phyloP scores from a whole-genome alignment of 1,140 invertebrate species.

The Eupeodes corollae region DNA sequence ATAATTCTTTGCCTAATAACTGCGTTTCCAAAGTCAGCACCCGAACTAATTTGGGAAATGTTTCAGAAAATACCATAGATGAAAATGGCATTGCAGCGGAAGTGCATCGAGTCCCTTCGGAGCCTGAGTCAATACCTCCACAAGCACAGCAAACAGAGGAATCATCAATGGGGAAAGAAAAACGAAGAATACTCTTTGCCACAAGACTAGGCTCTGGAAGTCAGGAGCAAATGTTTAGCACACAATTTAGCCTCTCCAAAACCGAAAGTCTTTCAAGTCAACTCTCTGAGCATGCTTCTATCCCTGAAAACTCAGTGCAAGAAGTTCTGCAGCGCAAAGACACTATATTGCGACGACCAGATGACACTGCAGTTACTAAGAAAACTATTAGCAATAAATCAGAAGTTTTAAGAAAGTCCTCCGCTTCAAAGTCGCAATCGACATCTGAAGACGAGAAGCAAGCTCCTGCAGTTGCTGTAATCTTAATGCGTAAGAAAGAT shows the following conservation, averaged over 20 bases:
- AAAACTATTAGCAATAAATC: background rate
- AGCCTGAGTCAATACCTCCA: slow-evolving; percentile 18
- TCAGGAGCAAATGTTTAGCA: slow-evolving; percentile 39
- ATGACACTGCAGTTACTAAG: slow-evolving; percentile 2
- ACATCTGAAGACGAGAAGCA: slow-evolving; percentile 26
- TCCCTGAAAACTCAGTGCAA: slow-evolving; percentile 6
- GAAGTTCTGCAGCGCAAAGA: slow-evolving; percentile 26
- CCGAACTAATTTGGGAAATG: slow-evolving; percentile 10
- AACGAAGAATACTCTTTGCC: slow-evolving; percentile 35
- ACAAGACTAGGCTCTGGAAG: slow-evolving; percentile 37
- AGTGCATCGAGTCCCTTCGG: slow-evolving; percentile 10
- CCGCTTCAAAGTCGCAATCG: slow-evolving; percentile 16
- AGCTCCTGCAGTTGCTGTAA: slow-evolving; percentile 1
- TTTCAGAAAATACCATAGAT: slow-evolving; percentile 3
- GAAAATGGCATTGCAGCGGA: slow-evolving; percentile 17
- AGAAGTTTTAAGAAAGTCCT: too few relatives aligned
- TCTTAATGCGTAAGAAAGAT: slow-evolving; percentile 8
- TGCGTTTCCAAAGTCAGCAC: slow-evolving; percentile 6
- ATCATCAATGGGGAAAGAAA: slow-evolving; percentile 25
- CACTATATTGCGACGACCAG: slow-evolving; percentile 23
- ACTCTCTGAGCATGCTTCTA: slow-evolving; percentile 34
- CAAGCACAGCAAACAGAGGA: slow-evolving; percentile 4
- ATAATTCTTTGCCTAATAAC: background rate
- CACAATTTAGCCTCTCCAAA: slow-evolving; percentile 39
- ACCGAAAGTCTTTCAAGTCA: slow-evolving; percentile 40